A percentile compares a stretch with the other conserved stretches of the same genome.
Conservation (phyloP, 2,888 invertebrate genomes). For the Luperina testacea region DNA sequence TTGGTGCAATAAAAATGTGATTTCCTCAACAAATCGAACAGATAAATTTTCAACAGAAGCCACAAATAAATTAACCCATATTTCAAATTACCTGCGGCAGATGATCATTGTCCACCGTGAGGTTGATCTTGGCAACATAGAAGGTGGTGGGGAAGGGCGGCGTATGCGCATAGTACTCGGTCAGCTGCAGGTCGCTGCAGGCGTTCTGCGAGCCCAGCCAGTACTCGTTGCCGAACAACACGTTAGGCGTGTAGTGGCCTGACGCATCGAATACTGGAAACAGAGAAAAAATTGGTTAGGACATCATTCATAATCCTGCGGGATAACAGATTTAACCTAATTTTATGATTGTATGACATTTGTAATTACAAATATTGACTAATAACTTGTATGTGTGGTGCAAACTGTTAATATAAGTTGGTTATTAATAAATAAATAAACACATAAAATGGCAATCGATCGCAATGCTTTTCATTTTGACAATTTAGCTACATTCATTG, state of each 20-base stretch:
- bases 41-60: too few relatives aligned
- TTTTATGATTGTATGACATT: too few relatives aligned
- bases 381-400: too few relatives aligned
- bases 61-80: background rate
- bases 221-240: slow-evolving; percentile 95
- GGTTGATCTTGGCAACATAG: slow-evolving; percentile 91
- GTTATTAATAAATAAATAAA: too few relatives aligned
- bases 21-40: background rate
- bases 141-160: slow-evolving; percentile 91
- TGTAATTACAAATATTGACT: too few relatives aligned
- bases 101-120: slow-evolving; percentile 88
- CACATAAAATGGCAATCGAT: background rate
- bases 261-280: slow-evolving; percentile 94
- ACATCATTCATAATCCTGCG: background rate
- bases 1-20: background rate
- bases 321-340: background rate
- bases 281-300: slow-evolving; percentile 19
- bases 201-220: slow-evolving; percentile 94
- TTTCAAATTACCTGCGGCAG: slow-evolving; percentile 86
- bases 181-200: slow-evolving; percentile 92
- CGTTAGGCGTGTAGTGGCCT: slow-evolving; percentile 94
- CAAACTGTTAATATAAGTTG: too few relatives aligned
- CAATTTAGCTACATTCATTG: background rate
- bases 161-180: slow-evolving; percentile 85
- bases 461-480: background rate